These are phyloP conservation scores for Catharus bicknelli DNA, from an alignment of 2,113 vertebrate species.

Conservation along the genomic window DNA sequence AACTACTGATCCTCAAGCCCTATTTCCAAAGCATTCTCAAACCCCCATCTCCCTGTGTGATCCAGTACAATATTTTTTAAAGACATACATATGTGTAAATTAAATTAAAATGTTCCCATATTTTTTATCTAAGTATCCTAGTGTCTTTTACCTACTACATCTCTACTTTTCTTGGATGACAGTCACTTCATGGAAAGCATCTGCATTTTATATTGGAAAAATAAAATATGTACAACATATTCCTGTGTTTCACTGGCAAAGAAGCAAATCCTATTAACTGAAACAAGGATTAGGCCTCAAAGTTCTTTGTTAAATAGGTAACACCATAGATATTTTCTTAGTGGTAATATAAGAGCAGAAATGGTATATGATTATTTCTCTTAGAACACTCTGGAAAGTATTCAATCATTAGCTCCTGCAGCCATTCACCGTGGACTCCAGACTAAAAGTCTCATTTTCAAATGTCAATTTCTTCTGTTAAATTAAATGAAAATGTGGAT, in stretches of 20 bases:
- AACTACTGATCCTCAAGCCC: neutral
- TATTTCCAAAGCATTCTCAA: neutral
- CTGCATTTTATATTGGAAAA: neutral
- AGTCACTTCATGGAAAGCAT: rapidly evolving
- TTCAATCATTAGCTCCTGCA: constrained; percentile 18
- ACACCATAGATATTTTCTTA: neutral
- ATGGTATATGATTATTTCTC: neutral
- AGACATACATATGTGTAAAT: neutral
- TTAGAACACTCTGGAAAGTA: neutral
- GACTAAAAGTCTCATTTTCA: constrained; percentile 41
- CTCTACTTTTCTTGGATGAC: neutral
- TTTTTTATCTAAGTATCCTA: neutral
- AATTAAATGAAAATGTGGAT: constrained; percentile 52
- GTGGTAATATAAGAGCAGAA: neutral
- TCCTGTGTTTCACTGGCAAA: neutral
- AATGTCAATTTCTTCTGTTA: constrained; percentile 46
- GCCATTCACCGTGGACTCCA: neutral
- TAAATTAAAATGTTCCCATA: neutral
- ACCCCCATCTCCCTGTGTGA: neutral
- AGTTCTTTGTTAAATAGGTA: neutral
- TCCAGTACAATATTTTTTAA: neutral
- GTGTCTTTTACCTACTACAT: neutral
- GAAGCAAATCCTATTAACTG: neutral
- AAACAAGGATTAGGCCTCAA: neutral
- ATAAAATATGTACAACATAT: neutral